phyloP scores from a whole-genome alignment of 2,888 invertebrate genomes.

The Choreutis nemorana region DNA sequence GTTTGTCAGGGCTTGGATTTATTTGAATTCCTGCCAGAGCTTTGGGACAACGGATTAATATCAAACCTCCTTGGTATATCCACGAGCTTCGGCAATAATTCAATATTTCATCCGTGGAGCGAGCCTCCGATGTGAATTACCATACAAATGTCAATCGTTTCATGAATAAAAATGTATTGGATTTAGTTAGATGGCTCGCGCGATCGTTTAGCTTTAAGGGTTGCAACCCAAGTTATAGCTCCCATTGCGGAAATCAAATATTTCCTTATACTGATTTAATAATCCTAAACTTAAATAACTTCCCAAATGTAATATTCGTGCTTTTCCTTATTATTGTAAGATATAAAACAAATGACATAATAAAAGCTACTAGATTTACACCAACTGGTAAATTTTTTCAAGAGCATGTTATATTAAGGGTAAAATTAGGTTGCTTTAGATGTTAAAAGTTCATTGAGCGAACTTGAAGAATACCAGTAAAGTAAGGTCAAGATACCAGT shows the following conservation, averaged over 20 bases:
- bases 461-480: too few species aligned
- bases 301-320: too few species aligned
- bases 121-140: conserved; percentile 60
- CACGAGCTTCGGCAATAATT: conserved; percentile 62
- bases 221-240: conserved; percentile 35
- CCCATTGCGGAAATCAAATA: conserved; percentile 50
- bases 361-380: too few species aligned
- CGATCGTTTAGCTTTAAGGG: conserved; percentile 36
- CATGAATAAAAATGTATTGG: conserved; percentile 68
- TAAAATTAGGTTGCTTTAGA: too few species aligned
- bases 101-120: conserved; percentile 62
- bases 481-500: too few species aligned
- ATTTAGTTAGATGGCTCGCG: conserved; percentile 60
- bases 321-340: too few species aligned
- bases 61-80: conserved; percentile 57
- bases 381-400: too few species aligned
- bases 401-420: too few species aligned
- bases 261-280: too few species aligned
- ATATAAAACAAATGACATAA: too few species aligned
- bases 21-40: conserved; percentile 65
- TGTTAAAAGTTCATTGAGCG: too few species aligned
- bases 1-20: conserved; percentile 65
- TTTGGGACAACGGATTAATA: conserved; percentile 61
- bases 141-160: conserved; percentile 67
- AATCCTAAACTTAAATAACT: too few species aligned